Evolutionary conservation across 2,113 vertebrate genomes (phyloP), one percentile per base, ranked within the genome.

Genomic region (Coregonus clupeaformis): DNA sequence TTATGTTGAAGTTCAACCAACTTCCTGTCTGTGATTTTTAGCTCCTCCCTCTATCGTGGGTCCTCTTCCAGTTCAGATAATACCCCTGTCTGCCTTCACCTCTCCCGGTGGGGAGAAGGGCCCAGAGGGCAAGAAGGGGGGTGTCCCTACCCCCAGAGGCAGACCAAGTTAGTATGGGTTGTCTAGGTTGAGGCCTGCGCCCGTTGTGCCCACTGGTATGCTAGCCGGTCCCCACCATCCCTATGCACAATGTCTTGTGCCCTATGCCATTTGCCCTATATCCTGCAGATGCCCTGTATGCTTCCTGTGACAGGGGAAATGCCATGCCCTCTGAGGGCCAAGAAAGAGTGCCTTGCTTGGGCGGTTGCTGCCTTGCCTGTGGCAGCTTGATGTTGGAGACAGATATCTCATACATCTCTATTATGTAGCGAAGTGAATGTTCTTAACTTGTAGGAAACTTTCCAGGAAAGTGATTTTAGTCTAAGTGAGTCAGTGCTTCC

Each of bases 161-260:
- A 52, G 85, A 81, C 91, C 91, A 92, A 82, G 80, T 94, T 93
- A 92, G 93, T 93, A 92, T 86, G 85, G 75, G 72, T 79, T 80
- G 6, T 22, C n/a, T 7, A 22, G 57, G 18, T 82, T 84, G 85
- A 83, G 83, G 84, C 87, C 78, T 86, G 76, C 72, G 60, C 25
- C 69, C 69, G n/a, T 60, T 45, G 77, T 74, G 82, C 42, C 42
- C 79, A 62, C 76, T 82, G 83, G 73, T 60, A 3, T 55, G 66
- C 84, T 67, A 79, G 85, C 78, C 81, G 74, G 74, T 74, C 55
- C 49, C 20, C 59, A 20, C 30, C 0, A 16, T 1, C 62, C n/a
- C 65, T 14, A 71, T 65, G 42, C 5, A 7, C 68, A n/a, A 67
- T 36, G 83, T 75, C 64, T 47, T 83, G 71, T 64, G 83, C 76